Base-by-base conservation (phyloP, 1,140 invertebrate genomes). In the Pomacea maculata region DNA sequence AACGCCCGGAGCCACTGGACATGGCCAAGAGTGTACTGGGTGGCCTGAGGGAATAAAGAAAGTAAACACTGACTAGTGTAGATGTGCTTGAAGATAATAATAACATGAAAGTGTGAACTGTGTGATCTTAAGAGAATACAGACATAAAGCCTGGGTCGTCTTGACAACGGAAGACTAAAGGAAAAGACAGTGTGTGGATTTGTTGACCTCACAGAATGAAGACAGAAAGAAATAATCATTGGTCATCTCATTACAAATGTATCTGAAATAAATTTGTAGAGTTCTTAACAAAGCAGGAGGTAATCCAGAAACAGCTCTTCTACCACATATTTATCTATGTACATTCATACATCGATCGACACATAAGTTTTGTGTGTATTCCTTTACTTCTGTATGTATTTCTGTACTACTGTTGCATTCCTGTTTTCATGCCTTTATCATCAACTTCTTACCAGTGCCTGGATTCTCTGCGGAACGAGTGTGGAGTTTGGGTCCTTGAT, bases 11-110 rank as follows among this genome's bases (percentile, higher is more conserved):
- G 34, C 55, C n/a, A 73, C 45, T 79, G 64, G 29, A 29, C 9
- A 7, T 78, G n/a, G 15, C n/a, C 2, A 10, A 57, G 1, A 25
- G 12, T 72, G 54, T 78, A 76, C 54, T 34, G 52, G 9, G 67
- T 82, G 25, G 52, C 76, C 61, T 78, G 57, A 25, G 25, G 34
- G 45, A 77, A 75, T 55, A 14, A 77, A 14, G n/a, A 11, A 52
- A 15, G 17, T 29, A 64, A 63, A 12, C 25, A 64, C 17, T 14
- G 52, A 19, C 64, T 4, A 65, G 64, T n/a, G 64, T 65, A 4
- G 2, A 7, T 65, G 64, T 65, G 64, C 7, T 65, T 65, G 64
- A 3, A 75, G 34, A 61, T 21, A 61, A 19, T n/a, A 57, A 57
- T 12, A 11, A 57, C 55, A 25, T 19, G 17, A 61, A 25, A 21